A percentile compares a stretch with the other conserved stretches of the same genome.
Evolutionary conservation across 2,888 invertebrate genomes (phyloP).

Genomic region (Stenodema calcarata): DNA sequence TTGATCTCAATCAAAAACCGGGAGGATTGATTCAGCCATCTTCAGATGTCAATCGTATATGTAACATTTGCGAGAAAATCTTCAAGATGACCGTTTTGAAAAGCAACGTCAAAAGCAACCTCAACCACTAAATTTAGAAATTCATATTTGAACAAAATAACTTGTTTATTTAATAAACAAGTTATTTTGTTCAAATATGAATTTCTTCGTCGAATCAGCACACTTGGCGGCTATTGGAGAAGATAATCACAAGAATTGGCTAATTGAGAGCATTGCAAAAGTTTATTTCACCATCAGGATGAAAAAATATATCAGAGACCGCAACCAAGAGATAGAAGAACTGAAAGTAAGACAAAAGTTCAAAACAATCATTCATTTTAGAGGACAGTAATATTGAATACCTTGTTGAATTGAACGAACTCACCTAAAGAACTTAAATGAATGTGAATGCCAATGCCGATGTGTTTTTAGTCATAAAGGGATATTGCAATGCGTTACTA

Average conservation of each 20-base stretch:
- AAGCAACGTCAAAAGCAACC: constrained; percentile 30
- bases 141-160: no score
- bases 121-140: neutral
- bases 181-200: neutral
- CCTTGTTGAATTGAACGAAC: neutral
- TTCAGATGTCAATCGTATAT: constrained; percentile 24
- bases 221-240: neutral
- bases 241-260: neutral
- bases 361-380: neutral
- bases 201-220: neutral
- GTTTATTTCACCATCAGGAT: neutral
- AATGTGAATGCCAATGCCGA: no score
- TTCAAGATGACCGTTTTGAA: constrained; percentile 34
- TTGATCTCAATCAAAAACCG: constrained; percentile 29
- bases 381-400: neutral
- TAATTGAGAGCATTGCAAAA: neutral
- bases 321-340: no score
- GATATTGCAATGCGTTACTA: no score
- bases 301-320: neutral
- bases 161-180: no score
- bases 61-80: constrained; percentile 37
- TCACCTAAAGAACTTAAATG: no score
- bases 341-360: neutral
- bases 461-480: no score
- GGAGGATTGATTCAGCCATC: constrained; percentile 45